Evolutionary conservation across 2,113 vertebrate species (phyloP), one percentile per base, ranked within the genome.

Genomic region (Sander vitreus): DNA sequence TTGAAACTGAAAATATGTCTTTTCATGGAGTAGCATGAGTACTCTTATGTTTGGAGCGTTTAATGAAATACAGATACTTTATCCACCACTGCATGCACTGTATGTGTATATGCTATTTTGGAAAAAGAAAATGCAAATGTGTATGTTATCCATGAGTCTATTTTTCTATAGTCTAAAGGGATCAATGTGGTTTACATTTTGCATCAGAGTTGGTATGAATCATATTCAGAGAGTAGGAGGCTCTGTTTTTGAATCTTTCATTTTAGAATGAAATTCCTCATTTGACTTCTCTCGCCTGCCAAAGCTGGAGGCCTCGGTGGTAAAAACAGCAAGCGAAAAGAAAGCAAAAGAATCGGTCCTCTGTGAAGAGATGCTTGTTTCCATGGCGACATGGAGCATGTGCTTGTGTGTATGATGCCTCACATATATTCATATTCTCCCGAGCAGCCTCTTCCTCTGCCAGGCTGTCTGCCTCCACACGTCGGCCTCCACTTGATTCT

Each of bases 391-490:
- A 15, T 36, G 57, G 81, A 78, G 80, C 80, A 88, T 70, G 82
- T 85, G 91, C 89, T 86, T 64, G 53, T 84, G 85, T 88, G 85
- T 90, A 78, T 87, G 84, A 84, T 86, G 87, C 74, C 82, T 87
- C 84, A 84, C 43, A 5, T 16, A 73, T 71, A 73, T 71, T 59
- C 75, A 80, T 36, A 71, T 84, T 58, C 68, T 85, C 69, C 67
- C 81, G 59, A 5, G 23, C 71, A 73, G 66, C 79, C 89, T 84
- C 78, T 8, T 74, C 73, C 47, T 72, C 69, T 78, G 74, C 78
- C 75, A 54, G 58, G 10, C 67, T 30, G 76, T 82, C 67, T 84
- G 82, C 86, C 78, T 91, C 89, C 85, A 82, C 72, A 43, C 27
- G 65, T 54, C 68, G 45, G 75, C n/a, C 18, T 39, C 10, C 3